These are phyloP conservation scores for Torymus texanus DNA, from an alignment of 2,888 invertebrate genomes.

Conservation along the genomic window DNA sequence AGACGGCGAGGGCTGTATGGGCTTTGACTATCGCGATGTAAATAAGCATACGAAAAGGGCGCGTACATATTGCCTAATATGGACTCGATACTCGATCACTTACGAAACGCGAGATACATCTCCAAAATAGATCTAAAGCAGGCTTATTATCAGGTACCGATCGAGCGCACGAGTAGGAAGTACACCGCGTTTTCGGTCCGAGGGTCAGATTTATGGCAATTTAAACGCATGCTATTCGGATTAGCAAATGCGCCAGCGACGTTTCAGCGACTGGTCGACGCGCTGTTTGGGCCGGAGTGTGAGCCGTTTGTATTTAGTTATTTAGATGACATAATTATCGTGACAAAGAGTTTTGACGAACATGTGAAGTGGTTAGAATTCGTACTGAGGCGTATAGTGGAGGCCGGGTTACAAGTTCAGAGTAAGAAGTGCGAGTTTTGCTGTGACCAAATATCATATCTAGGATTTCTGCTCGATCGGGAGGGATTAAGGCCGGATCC, in stretches of 20 bases:
- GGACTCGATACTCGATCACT: background rate
- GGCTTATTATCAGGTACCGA: background rate
- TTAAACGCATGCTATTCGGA: constrained; percentile 23
- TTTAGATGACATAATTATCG: constrained; percentile 54
- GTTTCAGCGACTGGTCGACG: constrained; percentile 55
- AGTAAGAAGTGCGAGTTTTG: background rate
- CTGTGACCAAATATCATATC: background rate
- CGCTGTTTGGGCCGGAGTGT: constrained; percentile 56
- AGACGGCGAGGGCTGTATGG: background rate
- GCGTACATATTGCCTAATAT: background rate
- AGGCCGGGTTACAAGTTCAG: background rate
- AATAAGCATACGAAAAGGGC: background rate
- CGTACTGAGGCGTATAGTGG: background rate
- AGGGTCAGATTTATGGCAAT: background rate
- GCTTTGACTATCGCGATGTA: background rate
- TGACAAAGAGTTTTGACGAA: constrained; percentile 48
- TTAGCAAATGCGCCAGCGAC: constrained; percentile 54
- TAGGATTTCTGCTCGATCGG: background rate
- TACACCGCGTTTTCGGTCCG: background rate
- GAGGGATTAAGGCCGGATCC: constrained; percentile 1
- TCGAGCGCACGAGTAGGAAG: background rate
- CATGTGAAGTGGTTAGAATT: constrained; percentile 36
- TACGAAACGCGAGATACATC: background rate
- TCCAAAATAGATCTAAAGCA: background rate
- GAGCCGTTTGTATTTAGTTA: constrained; percentile 51